Conservation (phyloP, 2,113 vertebrate species). For the Anhinga anhinga region DNA sequence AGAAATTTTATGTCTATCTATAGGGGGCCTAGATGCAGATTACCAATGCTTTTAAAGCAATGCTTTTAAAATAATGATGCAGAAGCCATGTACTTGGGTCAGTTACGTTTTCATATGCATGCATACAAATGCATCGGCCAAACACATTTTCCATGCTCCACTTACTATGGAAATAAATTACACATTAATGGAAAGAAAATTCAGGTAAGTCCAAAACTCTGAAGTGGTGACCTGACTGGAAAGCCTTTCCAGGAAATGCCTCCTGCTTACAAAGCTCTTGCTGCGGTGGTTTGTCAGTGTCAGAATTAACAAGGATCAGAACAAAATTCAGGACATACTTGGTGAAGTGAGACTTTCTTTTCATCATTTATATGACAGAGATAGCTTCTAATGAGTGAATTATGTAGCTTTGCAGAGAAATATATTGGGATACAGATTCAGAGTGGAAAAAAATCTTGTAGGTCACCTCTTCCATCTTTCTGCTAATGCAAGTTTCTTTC, state of each 20-base stretch:
- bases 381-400: neutral
- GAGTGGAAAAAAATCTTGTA: neutral
- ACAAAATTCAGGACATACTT: neutral
- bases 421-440: neutral
- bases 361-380: neutral
- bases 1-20: neutral
- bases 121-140: neutral
- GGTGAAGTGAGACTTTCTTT: neutral
- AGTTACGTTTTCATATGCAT: neutral
- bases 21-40: neutral
- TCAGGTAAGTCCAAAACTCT: neutral
- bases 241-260: neutral
- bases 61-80: neutral
- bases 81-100: neutral
- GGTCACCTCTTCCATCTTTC: neutral
- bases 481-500: neutral
- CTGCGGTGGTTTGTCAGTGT: neutral
- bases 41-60: neutral
- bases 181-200: neutral
- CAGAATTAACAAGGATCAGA: neutral
- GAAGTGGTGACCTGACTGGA: neutral
- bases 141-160: neutral
- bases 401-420: neutral
- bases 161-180: neutral
- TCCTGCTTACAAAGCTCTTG: neutral